Evolutionary conservation across 2,888 invertebrate genomes (phyloP).

Genomic region (Sabatieria punctata): DNA sequence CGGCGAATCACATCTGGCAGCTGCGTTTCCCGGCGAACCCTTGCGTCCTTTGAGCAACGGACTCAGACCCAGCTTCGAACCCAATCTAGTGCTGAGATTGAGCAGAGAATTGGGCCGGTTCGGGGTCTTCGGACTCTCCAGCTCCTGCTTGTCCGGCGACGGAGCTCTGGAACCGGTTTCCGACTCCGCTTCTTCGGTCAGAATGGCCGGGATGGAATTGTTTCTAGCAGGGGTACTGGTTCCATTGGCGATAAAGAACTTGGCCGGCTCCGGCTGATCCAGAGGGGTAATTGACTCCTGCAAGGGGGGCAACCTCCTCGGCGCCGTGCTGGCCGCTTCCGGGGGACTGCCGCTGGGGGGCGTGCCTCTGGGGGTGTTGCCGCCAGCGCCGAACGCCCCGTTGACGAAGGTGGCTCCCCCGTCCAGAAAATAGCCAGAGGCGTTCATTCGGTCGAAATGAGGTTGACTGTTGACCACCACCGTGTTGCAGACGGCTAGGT

Average conservation of each 20-base stretch:
- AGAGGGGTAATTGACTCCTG: background rate
- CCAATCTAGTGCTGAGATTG: too few species aligned
- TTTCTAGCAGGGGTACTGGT: too few species aligned
- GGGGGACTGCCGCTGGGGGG: constrained; percentile 4
- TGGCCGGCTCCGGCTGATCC: background rate
- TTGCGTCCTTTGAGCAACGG: constrained; percentile 62
- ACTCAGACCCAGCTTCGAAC: too few species aligned
- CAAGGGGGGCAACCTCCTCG: too few species aligned
- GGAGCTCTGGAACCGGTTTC: too few species aligned
- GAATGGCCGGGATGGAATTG: too few species aligned
- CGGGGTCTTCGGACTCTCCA: too few species aligned
- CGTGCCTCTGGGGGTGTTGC: constrained; percentile 4
- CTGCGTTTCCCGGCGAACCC: too few species aligned
- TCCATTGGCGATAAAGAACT: background rate
- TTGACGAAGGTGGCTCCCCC: constrained; percentile 12
- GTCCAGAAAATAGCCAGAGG: background rate
- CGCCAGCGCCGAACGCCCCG: background rate
- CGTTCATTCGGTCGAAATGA: constrained; percentile 41
- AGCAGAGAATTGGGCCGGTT: too few species aligned
- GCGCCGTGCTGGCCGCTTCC: too few species aligned
- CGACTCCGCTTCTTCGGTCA: too few species aligned
- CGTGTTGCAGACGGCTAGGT: constrained; percentile 81
- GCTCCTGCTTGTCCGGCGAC: too few species aligned
- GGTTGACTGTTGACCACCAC: constrained; percentile 75
- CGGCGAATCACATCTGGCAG: constrained; percentile 15